Base-by-base conservation (phyloP, 2,797 vertebrate species). In the Vultur gryphus region DNA sequence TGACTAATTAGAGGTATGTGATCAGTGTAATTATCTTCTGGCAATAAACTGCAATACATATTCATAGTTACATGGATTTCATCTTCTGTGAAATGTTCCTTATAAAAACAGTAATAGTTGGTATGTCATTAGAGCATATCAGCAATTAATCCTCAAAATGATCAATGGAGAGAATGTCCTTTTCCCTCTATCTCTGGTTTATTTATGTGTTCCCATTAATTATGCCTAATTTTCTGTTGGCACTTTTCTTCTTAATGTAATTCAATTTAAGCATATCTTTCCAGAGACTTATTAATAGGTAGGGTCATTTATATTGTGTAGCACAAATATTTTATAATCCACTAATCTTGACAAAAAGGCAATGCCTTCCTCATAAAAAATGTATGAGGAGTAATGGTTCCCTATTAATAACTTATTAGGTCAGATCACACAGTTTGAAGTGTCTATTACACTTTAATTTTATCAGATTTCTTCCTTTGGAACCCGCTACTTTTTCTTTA, bases 351-450 rank as follows among this genome's bases (percentile, higher is more conserved):
- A 99, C 99, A 99, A 99, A 99, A 99, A 99, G 98, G 98, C 98
- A 98, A 98, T 98, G 98, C 98, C 98, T 98, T 98, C 95, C 97
- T 98, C 97, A 99, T 99, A 98, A 99, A 99, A 99, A 98, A 99
- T 99, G 98, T 95, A 99, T 99, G 98, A 99, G 99, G 98, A 98
- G 98, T 99, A 99, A 99, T 99, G 99, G 98, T 98, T 98, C 98
- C 99, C 98, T 99, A 99, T 99, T 99, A 99, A 99, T 99, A 99
- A 99, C 98, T 99, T 98, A 99, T 98, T 98, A 99, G 98, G 98
- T 98, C 98, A 98, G 98, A 98, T 98, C 98, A 98, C 98, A 98
- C 97, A 98, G 98, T 98, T 98, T 98, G 98, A 98, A 98, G 98
- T 98, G 98, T 98, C 98, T 98, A 95, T 98, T 98, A 98, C 97